Base-by-base conservation (phyloP, 2,113 vertebrate species). In the Leiothrix lutea region DNA sequence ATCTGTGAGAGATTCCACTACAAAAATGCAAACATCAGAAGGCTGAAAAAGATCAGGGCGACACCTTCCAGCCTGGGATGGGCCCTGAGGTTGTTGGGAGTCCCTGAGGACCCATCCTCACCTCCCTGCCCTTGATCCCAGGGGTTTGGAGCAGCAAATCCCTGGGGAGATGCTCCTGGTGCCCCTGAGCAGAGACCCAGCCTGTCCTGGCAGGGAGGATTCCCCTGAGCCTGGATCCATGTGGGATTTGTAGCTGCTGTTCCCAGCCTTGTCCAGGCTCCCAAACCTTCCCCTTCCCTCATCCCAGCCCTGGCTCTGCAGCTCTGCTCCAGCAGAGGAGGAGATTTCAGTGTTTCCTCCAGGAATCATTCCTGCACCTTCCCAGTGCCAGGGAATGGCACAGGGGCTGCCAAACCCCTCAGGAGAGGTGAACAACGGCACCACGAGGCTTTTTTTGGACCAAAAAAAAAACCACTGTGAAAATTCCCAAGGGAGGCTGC, bases 241-340 rank as follows among this genome's bases (percentile, higher is more conserved):
- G 42, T 6, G 94, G 95, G 92, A 57, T 78, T 80, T 94, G 94
- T 14, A 42, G 90, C 80, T 73, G 56, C 64, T n/a, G n/a, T n/a
- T 21, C 11, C 44, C 44, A 44, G 16, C 17, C 44, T n/a, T n/a
- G n/a, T n/a, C n/a, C n/a, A n/a, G n/a, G n/a, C n/a, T n/a, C n/a
- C n/a, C n/a, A n/a, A n/a, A n/a, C 44, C 44, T 44, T 44, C 18
- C 6, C 45, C 22, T 7, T 47, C 23, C 45, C 22, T 47, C 45
- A 33, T 14, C 71, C 66, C 66, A 20, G 54, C 47, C 45, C 45
- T 47, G 45, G 45, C 45, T 22, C 45, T 22, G 45, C 45, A n/a
- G n/a, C n/a, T n/a, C n/a, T n/a, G n/a, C n/a, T n/a, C n/a, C n/a
- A n/a, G n/a, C n/a, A 47, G 21, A 47, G 45, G 12, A 47, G 45